Conservation (phyloP, 2,113 vertebrate genomes). For the Mesoclemmys tuberculata region DNA sequence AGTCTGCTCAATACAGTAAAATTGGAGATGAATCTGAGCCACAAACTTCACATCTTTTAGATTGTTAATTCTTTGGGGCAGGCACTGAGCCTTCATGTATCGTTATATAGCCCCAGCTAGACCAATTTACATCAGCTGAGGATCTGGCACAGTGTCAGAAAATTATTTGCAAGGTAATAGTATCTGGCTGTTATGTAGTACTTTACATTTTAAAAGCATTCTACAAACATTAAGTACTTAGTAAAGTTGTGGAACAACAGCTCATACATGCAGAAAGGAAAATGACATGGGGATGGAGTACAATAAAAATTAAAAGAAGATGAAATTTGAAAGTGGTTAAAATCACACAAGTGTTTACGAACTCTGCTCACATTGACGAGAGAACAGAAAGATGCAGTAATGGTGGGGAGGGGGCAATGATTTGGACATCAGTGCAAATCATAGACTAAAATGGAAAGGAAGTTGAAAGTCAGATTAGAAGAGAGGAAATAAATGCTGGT, state of each 20-base stretch:
- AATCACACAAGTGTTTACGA: background rate
- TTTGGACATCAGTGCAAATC: background rate
- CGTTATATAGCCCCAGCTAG: background rate
- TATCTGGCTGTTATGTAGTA: background rate
- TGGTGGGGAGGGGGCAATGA: background rate
- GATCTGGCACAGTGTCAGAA: background rate
- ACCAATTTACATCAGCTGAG: background rate
- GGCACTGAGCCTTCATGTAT: background rate
- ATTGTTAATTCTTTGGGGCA: background rate
- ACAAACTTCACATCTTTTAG: background rate
- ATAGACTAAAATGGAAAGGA: background rate
- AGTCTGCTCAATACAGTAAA: slow-evolving; percentile 19
- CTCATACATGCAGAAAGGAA: background rate
- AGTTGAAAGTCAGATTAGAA: background rate
- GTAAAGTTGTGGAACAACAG: background rate
- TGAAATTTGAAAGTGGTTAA: background rate
- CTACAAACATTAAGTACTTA: background rate
- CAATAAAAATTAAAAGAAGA: background rate
- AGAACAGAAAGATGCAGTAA: background rate
- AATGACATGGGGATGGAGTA: background rate
- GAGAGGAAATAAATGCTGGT: background rate
- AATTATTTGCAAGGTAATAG: background rate
- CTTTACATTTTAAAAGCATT: background rate
- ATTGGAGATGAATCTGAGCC: background rate
- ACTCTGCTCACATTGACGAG: background rate